Conservation (phyloP, 1,140 invertebrate genomes). For the Conus ventricosus region DNA sequence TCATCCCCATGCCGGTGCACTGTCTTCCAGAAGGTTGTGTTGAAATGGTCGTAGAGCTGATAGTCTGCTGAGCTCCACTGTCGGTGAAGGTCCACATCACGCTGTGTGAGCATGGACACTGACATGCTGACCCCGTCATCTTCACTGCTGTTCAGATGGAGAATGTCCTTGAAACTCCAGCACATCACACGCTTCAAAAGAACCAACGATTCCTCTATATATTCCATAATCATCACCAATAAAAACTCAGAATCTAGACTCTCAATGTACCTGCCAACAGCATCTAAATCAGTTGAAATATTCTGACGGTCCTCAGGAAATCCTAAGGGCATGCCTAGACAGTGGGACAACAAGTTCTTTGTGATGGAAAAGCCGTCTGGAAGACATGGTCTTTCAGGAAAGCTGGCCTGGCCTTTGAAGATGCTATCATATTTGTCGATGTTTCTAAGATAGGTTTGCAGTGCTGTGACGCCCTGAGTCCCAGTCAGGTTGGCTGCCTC, state of each 20-base stretch:
- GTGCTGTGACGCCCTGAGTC: neutral
- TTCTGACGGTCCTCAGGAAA: slow-evolving; percentile 58
- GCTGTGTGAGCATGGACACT: neutral
- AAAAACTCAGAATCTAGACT: slow-evolving; percentile 70
- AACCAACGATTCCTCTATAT: slow-evolving; percentile 78
- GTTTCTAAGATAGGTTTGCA: slow-evolving; percentile 62
- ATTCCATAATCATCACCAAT: slow-evolving; percentile 78
- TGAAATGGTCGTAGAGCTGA: slow-evolving; percentile 66
- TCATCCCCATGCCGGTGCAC: slow-evolving; percentile 53
- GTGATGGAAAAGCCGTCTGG: slow-evolving; percentile 68
- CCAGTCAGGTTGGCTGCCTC: slow-evolving; percentile 47
- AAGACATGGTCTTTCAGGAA: slow-evolving; percentile 52
- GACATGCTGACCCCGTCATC: slow-evolving; percentile 42
- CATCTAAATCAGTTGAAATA: slow-evolving; percentile 43
- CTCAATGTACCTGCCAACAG: slow-evolving; percentile 55
- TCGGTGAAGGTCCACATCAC: slow-evolving; percentile 47
- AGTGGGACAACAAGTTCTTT: slow-evolving; percentile 66
- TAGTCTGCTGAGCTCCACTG: slow-evolving; percentile 64
- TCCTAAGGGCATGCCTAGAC: slow-evolving; percentile 66
- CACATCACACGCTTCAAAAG: slow-evolving; percentile 76
- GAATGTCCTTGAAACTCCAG: slow-evolving; percentile 73
- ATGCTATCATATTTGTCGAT: slow-evolving; percentile 61
- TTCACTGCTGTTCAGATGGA: slow-evolving; percentile 56
- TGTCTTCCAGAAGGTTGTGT: slow-evolving; percentile 64
- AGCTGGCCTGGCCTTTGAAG: slow-evolving; percentile 56